Conservation (phyloP, 2,888 invertebrate genomes). For the Phyto melanocephala region DNA sequence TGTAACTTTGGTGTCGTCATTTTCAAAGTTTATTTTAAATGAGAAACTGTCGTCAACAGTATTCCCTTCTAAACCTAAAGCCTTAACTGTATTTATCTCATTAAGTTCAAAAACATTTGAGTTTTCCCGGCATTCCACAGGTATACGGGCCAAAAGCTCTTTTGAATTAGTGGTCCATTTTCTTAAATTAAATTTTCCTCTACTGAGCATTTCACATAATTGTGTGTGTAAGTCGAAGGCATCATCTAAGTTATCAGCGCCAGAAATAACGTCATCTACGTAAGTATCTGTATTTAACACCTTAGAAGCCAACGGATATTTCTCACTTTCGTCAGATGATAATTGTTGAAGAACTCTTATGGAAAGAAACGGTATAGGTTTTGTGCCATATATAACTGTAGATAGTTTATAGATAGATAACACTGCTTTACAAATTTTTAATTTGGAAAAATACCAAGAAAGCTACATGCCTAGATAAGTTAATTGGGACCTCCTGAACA, state of each 20-base stretch:
- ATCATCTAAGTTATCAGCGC: slow-evolving; percentile 9
- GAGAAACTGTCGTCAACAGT: slow-evolving; percentile 36
- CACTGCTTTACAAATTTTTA: too few species aligned
- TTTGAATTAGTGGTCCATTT: slow-evolving; percentile 51
- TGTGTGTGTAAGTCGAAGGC: slow-evolving; percentile 29
- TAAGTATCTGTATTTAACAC: slow-evolving; percentile 39
- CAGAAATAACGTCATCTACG: slow-evolving; percentile 33
- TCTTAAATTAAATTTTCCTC: slow-evolving; percentile 47
- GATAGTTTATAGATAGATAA: too few species aligned
- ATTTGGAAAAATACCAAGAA: too few species aligned
- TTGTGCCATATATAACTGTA: too few species aligned
- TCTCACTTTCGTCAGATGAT: slow-evolving; percentile 31
- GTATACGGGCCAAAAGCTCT: slow-evolving; percentile 29
- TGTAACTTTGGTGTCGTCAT: background rate
- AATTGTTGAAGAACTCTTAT: slow-evolving; percentile 54
- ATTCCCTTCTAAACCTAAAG: slow-evolving; percentile 39
- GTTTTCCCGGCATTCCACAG: slow-evolving; percentile 30
- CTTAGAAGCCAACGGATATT: slow-evolving; percentile 39
- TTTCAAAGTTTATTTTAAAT: slow-evolving; percentile 34
- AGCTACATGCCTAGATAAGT: too few species aligned
- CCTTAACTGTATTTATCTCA: slow-evolving; percentile 40
- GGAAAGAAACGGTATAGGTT: slow-evolving; percentile 47
- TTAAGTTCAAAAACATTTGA: slow-evolving; percentile 11
- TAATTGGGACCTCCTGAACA: too few species aligned
- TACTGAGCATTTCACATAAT: background rate